phyloP scores from a whole-genome alignment of 2,797 vertebrate species.

The Gymnothorax reevesii region DNA sequence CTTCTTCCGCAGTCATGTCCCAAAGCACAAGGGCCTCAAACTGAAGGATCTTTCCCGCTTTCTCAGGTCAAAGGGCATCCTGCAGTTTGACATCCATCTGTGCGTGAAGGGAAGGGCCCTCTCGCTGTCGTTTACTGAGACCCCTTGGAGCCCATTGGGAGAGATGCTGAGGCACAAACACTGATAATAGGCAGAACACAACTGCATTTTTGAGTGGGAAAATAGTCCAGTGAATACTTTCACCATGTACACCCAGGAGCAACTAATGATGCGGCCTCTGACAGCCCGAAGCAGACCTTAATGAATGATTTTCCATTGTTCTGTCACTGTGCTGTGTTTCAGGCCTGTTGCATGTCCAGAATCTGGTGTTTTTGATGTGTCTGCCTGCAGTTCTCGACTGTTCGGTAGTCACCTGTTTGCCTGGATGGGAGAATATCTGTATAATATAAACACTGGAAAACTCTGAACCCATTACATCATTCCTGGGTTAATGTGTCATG shows the following conservation, averaged over 20 bases:
- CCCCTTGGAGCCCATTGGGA: not conserved
- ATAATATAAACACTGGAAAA: conserved; percentile 12
- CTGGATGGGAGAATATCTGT: not conserved
- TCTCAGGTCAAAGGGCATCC: not conserved
- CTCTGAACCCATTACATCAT: conserved; percentile 11
- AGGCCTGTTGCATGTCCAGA: not conserved
- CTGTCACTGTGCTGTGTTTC: not conserved
- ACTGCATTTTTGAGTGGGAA: not conserved
- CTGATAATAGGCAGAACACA: not conserved
- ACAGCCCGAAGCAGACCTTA: not conserved
- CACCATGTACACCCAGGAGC: not conserved
- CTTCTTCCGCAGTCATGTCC: not conserved
- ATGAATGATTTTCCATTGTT: not conserved
- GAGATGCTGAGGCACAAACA: not conserved
- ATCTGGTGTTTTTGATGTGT: not conserved
- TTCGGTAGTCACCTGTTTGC: not conserved
- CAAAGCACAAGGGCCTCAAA: not conserved
- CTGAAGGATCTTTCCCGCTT: not conserved
- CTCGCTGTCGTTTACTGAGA: not conserved
- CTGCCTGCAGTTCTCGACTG: not conserved
- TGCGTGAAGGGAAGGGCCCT: not conserved
- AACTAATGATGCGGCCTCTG: not conserved
- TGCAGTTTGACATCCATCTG: not conserved
- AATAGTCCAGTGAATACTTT: not conserved
- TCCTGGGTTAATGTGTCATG: not conserved